phyloP scores from a whole-genome alignment of 30 jellyfish, hydroid and myxozoan species.

The Clytia hemisphaerica region DNA sequence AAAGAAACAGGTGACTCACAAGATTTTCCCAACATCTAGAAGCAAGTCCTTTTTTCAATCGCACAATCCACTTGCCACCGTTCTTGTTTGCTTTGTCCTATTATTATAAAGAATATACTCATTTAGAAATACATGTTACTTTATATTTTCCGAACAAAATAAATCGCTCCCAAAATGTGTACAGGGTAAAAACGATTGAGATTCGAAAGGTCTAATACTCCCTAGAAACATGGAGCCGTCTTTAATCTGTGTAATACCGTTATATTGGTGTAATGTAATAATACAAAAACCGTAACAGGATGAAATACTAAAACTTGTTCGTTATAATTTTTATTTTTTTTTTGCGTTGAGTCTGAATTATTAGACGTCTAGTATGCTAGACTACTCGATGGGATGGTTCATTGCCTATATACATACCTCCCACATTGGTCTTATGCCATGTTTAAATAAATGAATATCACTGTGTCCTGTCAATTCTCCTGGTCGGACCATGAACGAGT shows the following conservation, averaged over 20 bases:
- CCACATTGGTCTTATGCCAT: slow-evolving; percentile 99
- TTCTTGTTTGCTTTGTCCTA: slow-evolving; percentile 86
- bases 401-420: slow-evolving; percentile 50
- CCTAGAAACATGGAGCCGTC: no score
- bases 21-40: slow-evolving; percentile 98
- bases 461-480: slow-evolving; percentile 97
- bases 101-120: no score
- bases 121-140: not conserved
- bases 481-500: slow-evolving; percentile 91
- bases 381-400: not conserved
- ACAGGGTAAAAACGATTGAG: no score
- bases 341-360: not conserved
- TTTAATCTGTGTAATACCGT: no score
- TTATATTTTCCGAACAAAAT: not conserved
- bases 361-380: not conserved
- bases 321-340: no score
- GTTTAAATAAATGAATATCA: slow-evolving; percentile 86
- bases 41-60: slow-evolving; percentile 93
- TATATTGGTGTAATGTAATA: no score
- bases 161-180: no score
- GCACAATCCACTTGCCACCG: slow-evolving; percentile 97
- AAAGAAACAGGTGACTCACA: slow-evolving; percentile 27
- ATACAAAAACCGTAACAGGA: not conserved
- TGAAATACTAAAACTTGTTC: not conserved
- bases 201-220: no score